These are phyloP conservation scores for Leucopternis melanops DNA, from an alignment of 2,113 vertebrate species.

Conservation along the genomic window DNA sequence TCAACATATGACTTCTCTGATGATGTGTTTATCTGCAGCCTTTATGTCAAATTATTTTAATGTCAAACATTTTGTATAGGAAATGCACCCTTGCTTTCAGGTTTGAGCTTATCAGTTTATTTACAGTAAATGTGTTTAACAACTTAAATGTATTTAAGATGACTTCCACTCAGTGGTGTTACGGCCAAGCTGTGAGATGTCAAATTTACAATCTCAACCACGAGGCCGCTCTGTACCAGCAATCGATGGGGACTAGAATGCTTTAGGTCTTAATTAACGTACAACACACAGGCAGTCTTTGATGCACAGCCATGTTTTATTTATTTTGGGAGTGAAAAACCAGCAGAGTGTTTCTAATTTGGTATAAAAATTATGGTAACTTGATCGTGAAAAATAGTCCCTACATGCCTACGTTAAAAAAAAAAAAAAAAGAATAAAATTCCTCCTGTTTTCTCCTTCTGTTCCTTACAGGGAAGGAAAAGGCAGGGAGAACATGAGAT, in stretches of 20 bases:
- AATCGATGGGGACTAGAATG: not conserved
- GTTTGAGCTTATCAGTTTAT: not conserved
- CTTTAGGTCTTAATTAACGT: constrained; percentile 2
- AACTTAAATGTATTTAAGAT: not conserved
- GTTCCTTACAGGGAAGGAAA: not conserved
- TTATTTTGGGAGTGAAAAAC: not conserved
- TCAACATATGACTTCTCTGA: accelerated
- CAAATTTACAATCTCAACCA: not conserved
- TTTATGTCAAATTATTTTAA: not conserved
- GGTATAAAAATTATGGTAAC: not conserved
- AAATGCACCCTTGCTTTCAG: not conserved
- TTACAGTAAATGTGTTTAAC: not conserved
- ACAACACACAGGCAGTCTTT: not conserved
- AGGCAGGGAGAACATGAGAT: not conserved
- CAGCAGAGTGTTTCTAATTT: not conserved
- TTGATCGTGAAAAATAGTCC: not conserved
- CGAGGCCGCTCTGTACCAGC: not conserved
- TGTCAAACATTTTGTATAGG: not conserved
- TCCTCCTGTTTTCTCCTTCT: not conserved
- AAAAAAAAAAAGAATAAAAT: not conserved
- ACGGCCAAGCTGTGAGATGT: accelerated
- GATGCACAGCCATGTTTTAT: not conserved
- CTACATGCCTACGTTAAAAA: not conserved
- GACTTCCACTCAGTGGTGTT: not conserved
- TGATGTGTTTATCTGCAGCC: not conserved